These are phyloP conservation scores for Pipra filicauda DNA, from an alignment of 2,113 vertebrate genomes.

Conservation along the genomic window DNA sequence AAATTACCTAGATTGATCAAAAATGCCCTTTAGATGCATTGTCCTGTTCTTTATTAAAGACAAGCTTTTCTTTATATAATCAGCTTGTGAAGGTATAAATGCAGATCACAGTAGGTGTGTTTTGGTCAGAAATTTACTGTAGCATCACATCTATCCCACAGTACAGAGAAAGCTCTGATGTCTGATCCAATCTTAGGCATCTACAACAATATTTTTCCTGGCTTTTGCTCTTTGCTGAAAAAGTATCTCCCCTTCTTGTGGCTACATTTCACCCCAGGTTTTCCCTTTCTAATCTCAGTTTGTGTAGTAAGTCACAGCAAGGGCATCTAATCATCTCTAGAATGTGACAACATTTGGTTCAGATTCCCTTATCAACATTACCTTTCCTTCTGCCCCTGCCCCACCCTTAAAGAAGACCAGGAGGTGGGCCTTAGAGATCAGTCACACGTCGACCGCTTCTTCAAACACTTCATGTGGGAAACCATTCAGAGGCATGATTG, in stretches of 20 bases:
- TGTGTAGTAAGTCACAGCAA: constrained; percentile 68
- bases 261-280: constrained; percentile 66
- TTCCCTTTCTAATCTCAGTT: constrained; percentile 33
- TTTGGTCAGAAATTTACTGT: background rate
- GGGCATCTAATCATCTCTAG: constrained; percentile 71
- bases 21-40: background rate
- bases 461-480: constrained; percentile 72
- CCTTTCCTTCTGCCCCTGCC: constrained; percentile 53
- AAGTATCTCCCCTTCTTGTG: background rate
- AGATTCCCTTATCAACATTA: constrained; percentile 73
- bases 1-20: background rate
- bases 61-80: background rate
- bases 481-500: constrained; percentile 60
- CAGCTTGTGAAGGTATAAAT: background rate
- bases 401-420: constrained; percentile 56
- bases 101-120: background rate
- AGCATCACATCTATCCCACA: background rate
- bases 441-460: constrained; percentile 71
- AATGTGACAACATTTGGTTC: constrained; percentile 75
- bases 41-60: background rate
- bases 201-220: background rate
- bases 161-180: background rate
- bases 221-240: constrained; percentile 11
- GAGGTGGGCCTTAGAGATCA: constrained; percentile 65
- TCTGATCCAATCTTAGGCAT: fast-evolving